Conservation (phyloP, 2,888 invertebrate species). For the Lissocephala sabroskyi region DNA sequence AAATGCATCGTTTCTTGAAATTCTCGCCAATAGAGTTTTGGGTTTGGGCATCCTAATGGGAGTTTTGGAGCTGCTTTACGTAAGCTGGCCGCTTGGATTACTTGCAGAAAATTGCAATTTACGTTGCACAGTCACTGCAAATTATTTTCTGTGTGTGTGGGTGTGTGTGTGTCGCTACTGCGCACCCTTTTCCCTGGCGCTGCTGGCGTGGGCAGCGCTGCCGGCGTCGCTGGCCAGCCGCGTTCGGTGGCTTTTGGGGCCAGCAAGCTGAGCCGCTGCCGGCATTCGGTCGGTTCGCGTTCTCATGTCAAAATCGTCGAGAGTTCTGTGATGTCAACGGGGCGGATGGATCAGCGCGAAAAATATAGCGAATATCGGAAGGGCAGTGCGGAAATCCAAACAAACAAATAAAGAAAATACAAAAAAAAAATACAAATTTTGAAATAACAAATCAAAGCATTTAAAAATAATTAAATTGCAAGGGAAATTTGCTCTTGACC, state of each 20-base stretch:
- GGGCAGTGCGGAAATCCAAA: background rate
- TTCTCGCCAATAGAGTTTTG: too few species aligned
- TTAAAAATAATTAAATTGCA: constrained; percentile 10
- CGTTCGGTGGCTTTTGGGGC: constrained; percentile 23
- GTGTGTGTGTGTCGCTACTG: constrained; percentile 3
- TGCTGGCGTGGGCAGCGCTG: constrained; percentile 18
- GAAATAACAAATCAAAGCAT: background rate
- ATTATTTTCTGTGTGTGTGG: background rate
- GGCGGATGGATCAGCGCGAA: background rate
- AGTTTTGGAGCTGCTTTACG: too few species aligned
- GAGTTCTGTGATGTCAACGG: constrained; percentile 6
- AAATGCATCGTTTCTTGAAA: too few species aligned
- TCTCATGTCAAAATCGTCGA: constrained; percentile 57
- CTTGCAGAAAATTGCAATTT: too few species aligned
- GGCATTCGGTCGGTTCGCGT: constrained; percentile 67
- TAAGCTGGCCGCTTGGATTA: too few species aligned
- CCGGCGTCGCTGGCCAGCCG: constrained; percentile 22
- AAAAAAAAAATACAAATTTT: constrained; percentile 15
- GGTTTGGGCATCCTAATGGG: too few species aligned
- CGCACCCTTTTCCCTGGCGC: constrained; percentile 2
- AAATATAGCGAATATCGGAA: background rate
- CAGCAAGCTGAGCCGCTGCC: constrained; percentile 37
- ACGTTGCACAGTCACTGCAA: too few species aligned
- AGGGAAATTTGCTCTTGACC: too few species aligned
- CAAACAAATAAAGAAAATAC: constrained; percentile 4